phyloP scores from a whole-genome alignment of 2,888 invertebrate species.

The Hanleya hanleyi region DNA sequence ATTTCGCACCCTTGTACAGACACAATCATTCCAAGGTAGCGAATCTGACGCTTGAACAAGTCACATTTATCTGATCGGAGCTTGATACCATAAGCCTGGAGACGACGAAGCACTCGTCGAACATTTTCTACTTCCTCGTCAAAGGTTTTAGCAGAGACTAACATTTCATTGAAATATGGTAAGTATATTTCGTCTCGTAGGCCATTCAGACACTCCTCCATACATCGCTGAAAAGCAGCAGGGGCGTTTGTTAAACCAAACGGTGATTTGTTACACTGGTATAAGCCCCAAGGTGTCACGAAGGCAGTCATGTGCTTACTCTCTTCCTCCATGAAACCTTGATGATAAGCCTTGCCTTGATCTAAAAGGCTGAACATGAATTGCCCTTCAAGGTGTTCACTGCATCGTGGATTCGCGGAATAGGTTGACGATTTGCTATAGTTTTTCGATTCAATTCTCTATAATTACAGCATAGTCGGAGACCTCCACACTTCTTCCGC shows the following conservation, averaged over 20 bases:
- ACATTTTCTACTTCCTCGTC: constrained; percentile 12
- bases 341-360: constrained; percentile 32
- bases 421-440: constrained; percentile 23
- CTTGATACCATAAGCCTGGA: not conserved
- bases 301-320: constrained; percentile 32
- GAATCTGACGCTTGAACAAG: not conserved
- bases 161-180: constrained; percentile 19
- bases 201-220: constrained; percentile 20
- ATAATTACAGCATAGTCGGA: constrained; percentile 34
- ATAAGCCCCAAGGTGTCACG: constrained; percentile 29
- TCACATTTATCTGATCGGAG: not conserved
- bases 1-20: constrained; percentile 3
- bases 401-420: constrained; percentile 31
- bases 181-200: constrained; percentile 17
- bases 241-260: constrained; percentile 32
- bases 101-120: constrained; percentile 4
- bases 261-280: constrained; percentile 28
- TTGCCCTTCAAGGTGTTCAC: constrained; percentile 26
- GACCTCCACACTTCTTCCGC: constrained; percentile 23
- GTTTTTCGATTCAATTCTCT: constrained; percentile 25
- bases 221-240: constrained; percentile 12
- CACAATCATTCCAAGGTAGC: constrained; percentile 5
- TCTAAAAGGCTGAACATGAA: constrained; percentile 28
- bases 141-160: constrained; percentile 10
- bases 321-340: constrained; percentile 25